Base-by-base conservation (phyloP, 2,113 vertebrate species). In the Sander vitreus region DNA sequence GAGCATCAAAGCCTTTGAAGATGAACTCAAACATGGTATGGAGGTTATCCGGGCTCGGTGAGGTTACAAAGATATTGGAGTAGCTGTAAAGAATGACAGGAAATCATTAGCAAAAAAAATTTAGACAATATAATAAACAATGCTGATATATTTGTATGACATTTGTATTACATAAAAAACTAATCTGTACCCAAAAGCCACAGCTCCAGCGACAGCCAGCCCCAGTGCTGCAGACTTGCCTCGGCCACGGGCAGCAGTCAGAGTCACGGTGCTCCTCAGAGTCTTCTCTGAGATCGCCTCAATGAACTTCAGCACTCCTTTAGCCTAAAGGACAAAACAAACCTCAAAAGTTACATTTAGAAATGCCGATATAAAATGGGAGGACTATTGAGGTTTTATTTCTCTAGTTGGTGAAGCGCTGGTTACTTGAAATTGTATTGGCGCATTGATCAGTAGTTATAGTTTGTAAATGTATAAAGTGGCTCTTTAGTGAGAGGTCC, bases 201-300 rank as follows among this genome's bases (percentile, higher is more conserved):
- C 96, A 0, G 98, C 98, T 71, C 96, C 98, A 25, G 98, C 97
- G 9, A 99, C 95, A 23, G 98, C 96, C 92, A 99, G 78, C 0
- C 98, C 99, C 88, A 99, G 89, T 0, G 99, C 99, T n/a, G 99
- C 99, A 48, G 99, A 99, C 77, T 99, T 99, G 0, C 99, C 99
- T 73, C 99, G 95, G 27, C 99, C 99, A 48, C 99, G 95, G 73
- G 99, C 98, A 8, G 99, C 99, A 0, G 98, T 99, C 30, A 99
- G 90, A 0, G 97, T 95, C 25, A 99, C 98, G 0, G 99, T 99
- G 86, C 97, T 99, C 83, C 97, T 93, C 7, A 99, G 91, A 0
- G 97, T 99, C 94, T 99, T 99, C 93, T 99, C 99, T 0, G 98
- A 99, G 88, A 99, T 97, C 1, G 97, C 98, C 77, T 99, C 99